These are phyloP conservation scores for Synergus gifuensis DNA, from an alignment of 2,888 invertebrate genomes.

Conservation along the genomic window DNA sequence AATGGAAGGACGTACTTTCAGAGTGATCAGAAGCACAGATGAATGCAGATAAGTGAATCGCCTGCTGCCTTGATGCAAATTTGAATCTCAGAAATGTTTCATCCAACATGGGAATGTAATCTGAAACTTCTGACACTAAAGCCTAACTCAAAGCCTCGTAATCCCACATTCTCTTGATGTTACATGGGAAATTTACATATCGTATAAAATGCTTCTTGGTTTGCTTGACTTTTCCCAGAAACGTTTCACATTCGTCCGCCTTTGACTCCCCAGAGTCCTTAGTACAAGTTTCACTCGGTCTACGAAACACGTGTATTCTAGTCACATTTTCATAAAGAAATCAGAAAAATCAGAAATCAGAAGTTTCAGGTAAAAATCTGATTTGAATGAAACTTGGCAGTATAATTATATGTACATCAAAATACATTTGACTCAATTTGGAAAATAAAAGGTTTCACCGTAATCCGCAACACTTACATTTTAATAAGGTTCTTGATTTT, in stretches of 20 bases:
- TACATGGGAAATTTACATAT: slow-evolving; percentile 30
- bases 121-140: slow-evolving; percentile 11
- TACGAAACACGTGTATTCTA: background rate
- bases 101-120: slow-evolving; percentile 31
- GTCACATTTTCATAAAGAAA: background rate
- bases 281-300: background rate
- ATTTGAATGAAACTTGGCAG: too few species aligned
- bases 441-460: too few species aligned
- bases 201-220: slow-evolving; percentile 15
- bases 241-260: background rate
- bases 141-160: slow-evolving; percentile 23
- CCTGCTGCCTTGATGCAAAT: slow-evolving; percentile 16
- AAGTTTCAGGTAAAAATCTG: background rate
- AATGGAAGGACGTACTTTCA: slow-evolving; percentile 36
- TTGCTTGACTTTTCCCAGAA: background rate
- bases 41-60: slow-evolving; percentile 32
- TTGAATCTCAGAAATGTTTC: slow-evolving; percentile 40
- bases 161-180: slow-evolving; percentile 31
- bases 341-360: background rate
- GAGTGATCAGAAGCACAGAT: slow-evolving; percentile 39
- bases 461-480: too few species aligned
- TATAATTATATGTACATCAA: too few species aligned
- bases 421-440: too few species aligned
- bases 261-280: background rate
- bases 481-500: too few species aligned